Base-by-base conservation (phyloP, 2,797 vertebrate genomes). In the Buceros bicornis region DNA sequence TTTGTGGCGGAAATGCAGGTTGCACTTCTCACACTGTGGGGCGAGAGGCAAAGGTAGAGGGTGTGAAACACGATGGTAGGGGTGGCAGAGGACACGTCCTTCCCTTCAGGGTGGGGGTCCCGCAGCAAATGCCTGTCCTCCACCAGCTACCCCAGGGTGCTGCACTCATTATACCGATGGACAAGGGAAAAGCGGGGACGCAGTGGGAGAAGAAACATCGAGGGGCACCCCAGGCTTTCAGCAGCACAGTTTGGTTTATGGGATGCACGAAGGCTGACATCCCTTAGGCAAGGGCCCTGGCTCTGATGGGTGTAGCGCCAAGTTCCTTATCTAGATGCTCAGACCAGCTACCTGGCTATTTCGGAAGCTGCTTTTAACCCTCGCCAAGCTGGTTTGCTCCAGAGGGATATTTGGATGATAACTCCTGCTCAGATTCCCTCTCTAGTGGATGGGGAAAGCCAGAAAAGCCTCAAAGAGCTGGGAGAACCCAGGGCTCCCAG, bases 1-100 rank as follows among this genome's bases (percentile, higher is more conserved):
- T 98, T 99, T 99, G 98, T 99, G 99, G 96, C 99, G 99, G 97
- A 99, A 99, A 98, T 99, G 99, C 98, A 99, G 97, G 98, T 99
- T 99, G 98, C 99, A 99, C 98, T 99, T 99, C 98, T 99, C 99
- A 97, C 99, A 99, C 99, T 99, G 97, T 0, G 60, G 74, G 81
- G 79, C 8, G 28, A 96, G 53, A 89, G 53, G 66, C 20, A 84
- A 51, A 92, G 13, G 87, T 16, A 22, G 5, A 77, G 53, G 26
- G 73, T n/a, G 82, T 87, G 31, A 93, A 50, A 94, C 0, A 1
- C 0, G 0, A 2, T 0, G 48, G 4, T 2, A 6, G 16, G 24
- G 35, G 16, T 6, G 21, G 5, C 3, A n/a, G 24, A 66, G 62
- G 7, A 54, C 61, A 29, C 0, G 0, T 48, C 57, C 54, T 48